Base-by-base conservation (phyloP, 2,797 vertebrate genomes). In the Fistularia commersonii region DNA sequence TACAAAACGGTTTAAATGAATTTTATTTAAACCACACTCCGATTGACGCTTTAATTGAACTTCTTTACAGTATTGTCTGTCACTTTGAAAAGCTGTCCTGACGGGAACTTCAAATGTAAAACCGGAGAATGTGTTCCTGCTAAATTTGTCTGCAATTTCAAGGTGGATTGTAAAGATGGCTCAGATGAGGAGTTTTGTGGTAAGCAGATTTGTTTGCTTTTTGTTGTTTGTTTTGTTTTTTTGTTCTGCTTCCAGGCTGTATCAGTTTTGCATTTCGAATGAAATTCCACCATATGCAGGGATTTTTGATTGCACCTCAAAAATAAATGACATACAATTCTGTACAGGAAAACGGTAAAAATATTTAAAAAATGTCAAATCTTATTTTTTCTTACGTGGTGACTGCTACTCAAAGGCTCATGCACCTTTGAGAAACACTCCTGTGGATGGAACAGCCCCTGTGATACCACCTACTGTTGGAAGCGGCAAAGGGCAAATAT, bases 351-450 rank as follows among this genome's bases (percentile, higher is more conserved):
- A 10, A 36, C 35, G 1, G 2, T 36, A 2, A 35, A 35, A 35
- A 6, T 4, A 23, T 23, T 23, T 23, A 23, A 23, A 23, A 23
- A 23, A 23, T 23, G 23, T 23, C 23, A 23, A 23, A 23, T 23
- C 2, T 23, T 23, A 23, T 23, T 23, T 23, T 4, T 23, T 23
- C 23, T 23, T 23, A 23, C 4, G 23, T 23, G 23, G 23, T 23
- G 2, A 23, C 23, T 23, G 4, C n/a, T 14, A 12, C 10, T 3
- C 66, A 31, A 43, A 88, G 90, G 87, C 6, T 81, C 80, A 11
- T 92, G 91, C 63, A 43, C 83, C 54, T 92, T 92, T 81, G 91
- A 92, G 59, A 43, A 48, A 38, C 60, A 85, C 71, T 43, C 66
- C 11, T 92, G 91, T 45, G 86, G 87, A 9, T 92, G 91, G 91